These are phyloP conservation scores for Aproaerema taeniolella DNA, from an alignment of 2,888 invertebrate species.

Conservation along the genomic window DNA sequence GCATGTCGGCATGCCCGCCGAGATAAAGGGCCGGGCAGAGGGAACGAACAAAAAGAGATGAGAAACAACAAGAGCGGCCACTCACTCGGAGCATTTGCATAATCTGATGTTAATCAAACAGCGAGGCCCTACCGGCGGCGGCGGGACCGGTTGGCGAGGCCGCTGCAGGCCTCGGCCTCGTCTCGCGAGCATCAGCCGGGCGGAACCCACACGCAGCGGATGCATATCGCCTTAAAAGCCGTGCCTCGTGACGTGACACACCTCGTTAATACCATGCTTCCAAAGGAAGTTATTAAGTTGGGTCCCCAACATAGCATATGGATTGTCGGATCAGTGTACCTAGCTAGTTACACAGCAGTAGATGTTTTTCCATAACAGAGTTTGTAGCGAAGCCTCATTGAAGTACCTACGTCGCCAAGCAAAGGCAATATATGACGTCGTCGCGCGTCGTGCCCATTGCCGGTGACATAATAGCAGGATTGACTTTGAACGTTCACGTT, in stretches of 20 bases:
- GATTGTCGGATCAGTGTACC: too few species aligned
- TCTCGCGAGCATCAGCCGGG: slow-evolving; percentile 1
- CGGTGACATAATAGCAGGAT: slow-evolving; percentile 52
- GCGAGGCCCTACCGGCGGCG: slow-evolving; percentile 42
- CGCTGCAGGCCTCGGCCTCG: not conserved
- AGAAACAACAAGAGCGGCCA: slow-evolving; percentile 69
- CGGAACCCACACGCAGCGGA: slow-evolving; percentile 47
- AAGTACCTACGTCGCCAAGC: too few species aligned
- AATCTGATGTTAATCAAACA: slow-evolving; percentile 76
- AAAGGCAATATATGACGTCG: too few species aligned
- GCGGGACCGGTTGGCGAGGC: slow-evolving; percentile 24
- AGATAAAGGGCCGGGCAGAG: slow-evolving; percentile 65
- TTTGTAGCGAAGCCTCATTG: too few species aligned
- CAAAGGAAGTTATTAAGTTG: slow-evolving; percentile 38
- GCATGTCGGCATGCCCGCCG: slow-evolving; percentile 67
- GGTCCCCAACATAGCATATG: too few species aligned
- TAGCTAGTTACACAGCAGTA: too few species aligned
- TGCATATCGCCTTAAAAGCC: slow-evolving; percentile 41
- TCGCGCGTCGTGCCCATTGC: too few species aligned
- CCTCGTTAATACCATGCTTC: slow-evolving; percentile 24
- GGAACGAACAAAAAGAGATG: slow-evolving; percentile 59
- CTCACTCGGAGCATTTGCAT: slow-evolving; percentile 72
- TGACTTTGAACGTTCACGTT: slow-evolving; percentile 65
- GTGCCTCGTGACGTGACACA: slow-evolving; percentile 24
- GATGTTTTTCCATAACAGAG: too few species aligned